Evolutionary conservation across 2,888 invertebrate species (phyloP).

Genomic region (Apocheima hispidaria): DNA sequence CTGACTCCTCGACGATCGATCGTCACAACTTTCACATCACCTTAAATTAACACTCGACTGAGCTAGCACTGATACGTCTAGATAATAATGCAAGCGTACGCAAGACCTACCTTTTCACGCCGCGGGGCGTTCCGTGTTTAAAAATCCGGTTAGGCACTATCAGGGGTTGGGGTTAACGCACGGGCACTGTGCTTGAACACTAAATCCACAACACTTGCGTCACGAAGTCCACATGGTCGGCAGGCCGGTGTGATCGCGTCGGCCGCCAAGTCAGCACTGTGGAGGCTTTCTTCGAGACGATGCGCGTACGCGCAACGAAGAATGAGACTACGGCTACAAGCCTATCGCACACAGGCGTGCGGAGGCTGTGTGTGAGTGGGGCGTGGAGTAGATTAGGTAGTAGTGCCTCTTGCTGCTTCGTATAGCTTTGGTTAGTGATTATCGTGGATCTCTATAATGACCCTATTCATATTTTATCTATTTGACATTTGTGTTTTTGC

Average conservation of each 20-base stretch:
- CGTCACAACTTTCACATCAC: slow-evolving; percentile 84
- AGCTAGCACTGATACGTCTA: slow-evolving; percentile 56
- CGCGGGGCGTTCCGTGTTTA: slow-evolving; percentile 73
- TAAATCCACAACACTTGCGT: slow-evolving; percentile 80
- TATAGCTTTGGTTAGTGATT: slow-evolving; percentile 11
- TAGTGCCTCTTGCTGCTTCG: slow-evolving; percentile 34
- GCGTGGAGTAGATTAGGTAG: slow-evolving; percentile 48
- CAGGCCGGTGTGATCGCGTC: slow-evolving; percentile 78
- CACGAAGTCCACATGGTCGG: slow-evolving; percentile 78
- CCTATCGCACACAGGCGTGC: slow-evolving; percentile 59
- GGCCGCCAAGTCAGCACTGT: slow-evolving; percentile 83
- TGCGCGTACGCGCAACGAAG: slow-evolving; percentile 76
- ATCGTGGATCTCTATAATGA: not conserved
- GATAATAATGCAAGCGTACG: slow-evolving; percentile 47
- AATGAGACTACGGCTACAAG: slow-evolving; percentile 65
- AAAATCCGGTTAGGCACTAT: slow-evolving; percentile 84
- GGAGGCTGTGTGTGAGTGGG: slow-evolving; percentile 45
- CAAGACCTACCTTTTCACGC: slow-evolving; percentile 74
- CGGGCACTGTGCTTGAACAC: slow-evolving; percentile 80
- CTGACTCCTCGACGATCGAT: slow-evolving; percentile 78
- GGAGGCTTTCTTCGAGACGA: slow-evolving; percentile 77
- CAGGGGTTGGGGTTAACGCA: slow-evolving; percentile 83
- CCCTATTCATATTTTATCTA: not conserved
- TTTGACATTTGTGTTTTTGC: not conserved
- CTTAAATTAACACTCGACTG: slow-evolving; percentile 77